Conservation (phyloP, 2,113 vertebrate species). For the Camelus dromedarius region DNA sequence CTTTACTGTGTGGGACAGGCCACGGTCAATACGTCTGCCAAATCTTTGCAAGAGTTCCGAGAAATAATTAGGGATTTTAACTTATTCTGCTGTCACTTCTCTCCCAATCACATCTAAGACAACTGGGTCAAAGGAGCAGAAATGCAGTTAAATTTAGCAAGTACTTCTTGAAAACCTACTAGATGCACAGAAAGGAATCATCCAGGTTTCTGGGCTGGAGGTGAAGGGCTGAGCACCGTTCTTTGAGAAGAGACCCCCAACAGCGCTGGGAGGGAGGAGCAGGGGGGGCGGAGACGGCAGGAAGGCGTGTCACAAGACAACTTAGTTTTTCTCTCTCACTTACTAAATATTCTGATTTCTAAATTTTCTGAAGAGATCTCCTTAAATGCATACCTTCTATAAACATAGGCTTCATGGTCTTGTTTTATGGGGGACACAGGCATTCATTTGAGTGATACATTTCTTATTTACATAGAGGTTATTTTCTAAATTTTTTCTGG, state of each 20-base stretch:
- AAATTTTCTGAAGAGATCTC: not conserved
- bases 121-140: not conserved
- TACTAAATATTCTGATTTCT: not conserved
- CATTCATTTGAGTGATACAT: not conserved
- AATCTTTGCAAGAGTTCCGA: not conserved
- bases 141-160: slow-evolving; percentile 19
- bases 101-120: not conserved
- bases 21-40: not conserved
- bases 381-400: not conserved
- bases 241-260: fast-evolving
- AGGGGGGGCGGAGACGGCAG: fast-evolving
- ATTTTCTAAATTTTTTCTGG: not conserved
- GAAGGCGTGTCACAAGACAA: not conserved
- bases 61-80: not conserved
- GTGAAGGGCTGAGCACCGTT: fast-evolving
- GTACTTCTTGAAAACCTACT: not conserved
- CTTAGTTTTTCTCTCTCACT: not conserved
- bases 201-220: not conserved
- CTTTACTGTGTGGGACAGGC: not conserved
- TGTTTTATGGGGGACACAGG: not conserved
- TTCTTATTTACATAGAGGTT: not conserved
- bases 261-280: fast-evolving
- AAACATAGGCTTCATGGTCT: not conserved
- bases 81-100: not conserved
- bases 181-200: not conserved